Evolutionary conservation across 2,797 vertebrate species (phyloP), one percentile per base, ranked within the genome.

Genomic region (Rhinogobio ventralis): DNA sequence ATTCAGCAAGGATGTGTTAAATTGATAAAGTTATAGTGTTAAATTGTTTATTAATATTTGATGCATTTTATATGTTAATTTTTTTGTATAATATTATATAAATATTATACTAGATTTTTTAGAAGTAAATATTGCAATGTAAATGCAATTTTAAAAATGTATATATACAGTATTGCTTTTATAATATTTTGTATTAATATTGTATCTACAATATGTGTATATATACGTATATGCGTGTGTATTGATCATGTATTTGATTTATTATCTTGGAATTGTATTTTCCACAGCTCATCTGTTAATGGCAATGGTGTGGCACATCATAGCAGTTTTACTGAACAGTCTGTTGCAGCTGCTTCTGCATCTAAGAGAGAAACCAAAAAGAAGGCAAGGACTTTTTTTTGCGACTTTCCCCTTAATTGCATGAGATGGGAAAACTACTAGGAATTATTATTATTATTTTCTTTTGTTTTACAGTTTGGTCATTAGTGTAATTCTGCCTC

Each of bases 351-450:
- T 46, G 78, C 84, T 0, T 71, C 85, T 4, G 39, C 83, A 28
- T n/a, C 87, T 2, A 90, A 87, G 19, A 95, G 90, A 75, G 95
- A 96, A 73, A 88, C 90, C 28, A 95, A 95, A 88, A 90, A 82
- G 23, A 95, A 95, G 92, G 95, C 19, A 90, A 68, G 91, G 91
- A 75, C 67, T 7, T 84, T 17, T 46, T 51, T n/a, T 8, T 19
- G 11, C 20, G 0, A 36, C 23, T 80, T 80, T 1, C 4, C 11
- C 8, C 15, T 45, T 1, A 19, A 14, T 19, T 30, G 11, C 57
- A 30, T n/a, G 5, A 45, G 15, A 62, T 60, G 49, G 30, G 20
- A 15, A 57, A n/a, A 45, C 1, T 76, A 17, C 30, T 9, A 14
- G 30, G 23, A 77, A 39, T 60, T 15, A 42, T 62, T 13, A 19